phyloP scores from a whole-genome alignment of 2,797 vertebrate genomes.

The Oceanodroma leucorhoa region DNA sequence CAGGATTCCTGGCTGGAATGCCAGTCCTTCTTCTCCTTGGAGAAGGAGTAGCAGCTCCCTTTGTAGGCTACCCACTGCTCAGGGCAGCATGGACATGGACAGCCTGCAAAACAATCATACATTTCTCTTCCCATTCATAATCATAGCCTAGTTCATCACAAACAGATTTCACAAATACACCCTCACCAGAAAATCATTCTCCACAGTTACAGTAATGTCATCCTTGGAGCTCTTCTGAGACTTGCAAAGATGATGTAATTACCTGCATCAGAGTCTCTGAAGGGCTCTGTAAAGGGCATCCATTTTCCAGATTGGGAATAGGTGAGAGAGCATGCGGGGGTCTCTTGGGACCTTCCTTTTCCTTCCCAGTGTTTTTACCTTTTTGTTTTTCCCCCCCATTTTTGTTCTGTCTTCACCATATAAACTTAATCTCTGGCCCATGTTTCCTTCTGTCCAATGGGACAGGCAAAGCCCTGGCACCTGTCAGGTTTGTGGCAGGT shows the following conservation, averaged over 20 bases:
- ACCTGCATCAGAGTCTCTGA: background rate
- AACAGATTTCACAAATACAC: background rate
- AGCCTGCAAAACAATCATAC: background rate
- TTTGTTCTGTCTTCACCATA: background rate
- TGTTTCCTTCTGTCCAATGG: background rate
- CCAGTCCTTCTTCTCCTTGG: background rate
- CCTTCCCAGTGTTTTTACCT: background rate
- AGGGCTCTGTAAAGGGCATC: background rate
- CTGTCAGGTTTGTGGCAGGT: background rate
- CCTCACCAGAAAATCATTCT: background rate
- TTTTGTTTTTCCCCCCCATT: background rate
- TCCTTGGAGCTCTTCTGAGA: background rate
- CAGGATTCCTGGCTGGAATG: background rate
- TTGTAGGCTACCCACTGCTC: background rate
- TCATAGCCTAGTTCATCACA: background rate
- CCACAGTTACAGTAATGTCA: background rate
- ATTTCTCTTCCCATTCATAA: background rate
- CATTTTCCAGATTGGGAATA: background rate
- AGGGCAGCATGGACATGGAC: background rate
- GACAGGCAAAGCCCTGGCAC: background rate
- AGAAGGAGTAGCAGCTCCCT: background rate
- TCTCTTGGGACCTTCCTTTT: background rate
- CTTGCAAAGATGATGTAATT: background rate
- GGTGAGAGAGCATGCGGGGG: background rate
- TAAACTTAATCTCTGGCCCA: background rate